Conservation (phyloP, 92 coral and sea anemone genomes). For the Ricordea florida region DNA sequence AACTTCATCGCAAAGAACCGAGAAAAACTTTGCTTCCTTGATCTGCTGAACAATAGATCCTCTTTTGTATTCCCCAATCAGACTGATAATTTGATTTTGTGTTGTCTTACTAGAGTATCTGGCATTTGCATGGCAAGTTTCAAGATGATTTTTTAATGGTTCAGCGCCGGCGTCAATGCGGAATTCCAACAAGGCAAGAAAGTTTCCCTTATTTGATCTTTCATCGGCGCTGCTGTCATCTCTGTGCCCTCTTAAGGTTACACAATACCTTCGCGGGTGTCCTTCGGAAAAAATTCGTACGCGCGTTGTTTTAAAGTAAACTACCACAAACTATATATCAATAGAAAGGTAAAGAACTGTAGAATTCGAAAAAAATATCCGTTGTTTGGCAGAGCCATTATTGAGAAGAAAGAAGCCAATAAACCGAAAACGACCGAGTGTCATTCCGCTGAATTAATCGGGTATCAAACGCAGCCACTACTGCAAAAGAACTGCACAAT, state of each 20-base stretch:
- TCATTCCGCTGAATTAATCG: no score
- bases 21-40: conserved; percentile 31
- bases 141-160: conserved; percentile 7
- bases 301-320: no score
- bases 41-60: conserved; percentile 9
- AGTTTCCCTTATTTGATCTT: conserved; percentile 30
- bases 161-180: conserved; percentile 32
- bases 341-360: no score
- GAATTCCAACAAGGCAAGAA: conserved; percentile 41
- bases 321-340: no score
- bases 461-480: no score
- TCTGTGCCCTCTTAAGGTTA: conserved; percentile 46
- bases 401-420: no score
- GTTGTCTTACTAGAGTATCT: conserved; percentile 16
- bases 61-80: conserved; percentile 26
- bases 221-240: conserved; percentile 30
- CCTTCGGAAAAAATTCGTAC: no score
- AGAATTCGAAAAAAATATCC: no score
- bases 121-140: conserved; percentile 3
- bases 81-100: conserved; percentile 27
- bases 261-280: no score
- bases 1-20: conserved; percentile 56
- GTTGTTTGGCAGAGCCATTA: no score
- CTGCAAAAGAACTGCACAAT: no score
- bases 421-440: no score